Conservation (phyloP, 2,888 invertebrate species). For the Ephialtes manifestator region DNA sequence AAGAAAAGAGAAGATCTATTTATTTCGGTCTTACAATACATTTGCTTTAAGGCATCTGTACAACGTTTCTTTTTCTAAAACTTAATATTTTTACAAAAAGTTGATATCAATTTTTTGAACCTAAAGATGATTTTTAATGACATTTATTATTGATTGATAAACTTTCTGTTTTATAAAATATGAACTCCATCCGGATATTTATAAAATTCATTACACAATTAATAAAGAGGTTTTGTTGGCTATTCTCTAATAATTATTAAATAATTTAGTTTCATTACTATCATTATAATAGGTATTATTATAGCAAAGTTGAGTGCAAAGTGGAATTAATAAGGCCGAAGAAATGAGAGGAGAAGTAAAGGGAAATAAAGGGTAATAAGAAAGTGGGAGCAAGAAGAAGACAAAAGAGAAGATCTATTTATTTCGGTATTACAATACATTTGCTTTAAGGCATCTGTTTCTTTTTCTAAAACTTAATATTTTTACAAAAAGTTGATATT, state of each 20-base stretch:
- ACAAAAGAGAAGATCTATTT: slow-evolving; percentile 8
- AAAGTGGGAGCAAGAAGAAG: background rate
- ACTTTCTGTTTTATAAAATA: no score
- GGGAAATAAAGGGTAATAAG: slow-evolving; percentile 21
- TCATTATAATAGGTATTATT: no score
- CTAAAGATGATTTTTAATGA: no score
- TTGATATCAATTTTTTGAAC: no score
- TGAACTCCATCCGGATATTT: no score
- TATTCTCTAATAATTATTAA: no score
- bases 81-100: background rate
- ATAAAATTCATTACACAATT: no score
- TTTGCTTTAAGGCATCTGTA: no score
- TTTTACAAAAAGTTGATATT: no score
- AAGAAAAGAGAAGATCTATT: slow-evolving; percentile 5
- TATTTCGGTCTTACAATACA: slow-evolving; percentile 5
- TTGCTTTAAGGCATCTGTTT: background rate
- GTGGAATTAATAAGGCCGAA: slow-evolving; percentile 11
- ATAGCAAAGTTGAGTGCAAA: slow-evolving; percentile 39
- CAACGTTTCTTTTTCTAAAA: background rate
- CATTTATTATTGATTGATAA: no score
- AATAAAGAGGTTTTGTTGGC: no score
- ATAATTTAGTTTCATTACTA: no score
- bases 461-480: background rate
- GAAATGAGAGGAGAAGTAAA: slow-evolving; percentile 10
- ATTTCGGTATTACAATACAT: background rate